phyloP scores from a whole-genome alignment of 2,797 vertebrate genomes.

The Jordanella pulchra region DNA sequence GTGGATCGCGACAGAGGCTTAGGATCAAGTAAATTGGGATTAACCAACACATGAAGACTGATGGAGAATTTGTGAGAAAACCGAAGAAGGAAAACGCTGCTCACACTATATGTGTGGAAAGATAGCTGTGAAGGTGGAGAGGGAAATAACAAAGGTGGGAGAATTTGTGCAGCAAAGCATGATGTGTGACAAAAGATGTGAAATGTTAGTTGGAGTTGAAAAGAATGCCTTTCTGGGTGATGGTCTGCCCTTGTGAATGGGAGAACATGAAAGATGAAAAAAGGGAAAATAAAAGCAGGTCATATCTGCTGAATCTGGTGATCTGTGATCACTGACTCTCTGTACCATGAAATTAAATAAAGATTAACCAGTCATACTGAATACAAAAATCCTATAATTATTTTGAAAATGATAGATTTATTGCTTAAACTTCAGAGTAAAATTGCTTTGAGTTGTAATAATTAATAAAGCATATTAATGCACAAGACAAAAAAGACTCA shows the following conservation, averaged over 20 bases:
- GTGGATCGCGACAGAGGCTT: slow-evolving; percentile 63
- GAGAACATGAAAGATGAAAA: slow-evolving; percentile 9
- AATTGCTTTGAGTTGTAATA: background rate
- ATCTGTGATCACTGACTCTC: background rate
- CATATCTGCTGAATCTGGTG: slow-evolving; percentile 5
- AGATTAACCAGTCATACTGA: background rate
- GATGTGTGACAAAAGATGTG: slow-evolving; percentile 58
- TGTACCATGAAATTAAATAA: background rate
- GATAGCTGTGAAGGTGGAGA: slow-evolving; percentile 31
- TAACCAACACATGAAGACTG: slow-evolving; percentile 65
- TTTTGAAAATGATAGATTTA: background rate
- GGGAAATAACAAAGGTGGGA: slow-evolving; percentile 54
- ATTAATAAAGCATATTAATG: background rate
- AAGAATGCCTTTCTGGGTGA: slow-evolving; percentile 25
- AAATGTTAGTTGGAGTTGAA: slow-evolving; percentile 51
- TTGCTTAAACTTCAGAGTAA: background rate
- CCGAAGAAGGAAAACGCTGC: slow-evolving; percentile 39
- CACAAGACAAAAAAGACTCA: background rate
- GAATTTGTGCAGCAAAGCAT: slow-evolving; percentile 46
- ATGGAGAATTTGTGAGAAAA: slow-evolving; percentile 54
- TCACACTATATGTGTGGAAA: slow-evolving; percentile 37
- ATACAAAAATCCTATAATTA: background rate
- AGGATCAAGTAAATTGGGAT: slow-evolving; percentile 74
- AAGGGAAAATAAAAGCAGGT: background rate
- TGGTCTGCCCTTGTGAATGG: slow-evolving; percentile 8